Evolutionary conservation across 2,888 invertebrate genomes (phyloP).

Genomic region (Leptinotarsa tumamoca): DNA sequence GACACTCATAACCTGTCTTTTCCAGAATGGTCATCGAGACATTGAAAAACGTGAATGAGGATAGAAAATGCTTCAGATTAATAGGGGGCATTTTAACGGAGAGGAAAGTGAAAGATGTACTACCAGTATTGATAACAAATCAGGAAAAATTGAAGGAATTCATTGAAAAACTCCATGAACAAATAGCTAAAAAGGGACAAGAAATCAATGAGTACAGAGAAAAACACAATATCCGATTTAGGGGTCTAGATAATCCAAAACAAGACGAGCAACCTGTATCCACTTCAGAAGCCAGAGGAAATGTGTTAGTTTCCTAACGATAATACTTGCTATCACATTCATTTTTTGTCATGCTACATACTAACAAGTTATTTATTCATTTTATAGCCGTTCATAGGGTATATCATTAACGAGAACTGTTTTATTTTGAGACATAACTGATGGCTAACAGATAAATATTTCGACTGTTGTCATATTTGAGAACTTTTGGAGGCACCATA

Average conservation of each 20-base stretch:
- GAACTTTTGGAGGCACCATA: too few species aligned
- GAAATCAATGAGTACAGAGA: slow-evolving; percentile 95
- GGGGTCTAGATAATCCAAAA: slow-evolving; percentile 67
- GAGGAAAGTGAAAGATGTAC: slow-evolving; percentile 89
- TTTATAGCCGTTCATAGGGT: neutral
- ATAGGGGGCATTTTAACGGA: slow-evolving; percentile 95
- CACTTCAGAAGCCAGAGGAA: slow-evolving; percentile 61
- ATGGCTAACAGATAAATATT: too few species aligned
- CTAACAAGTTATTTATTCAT: slow-evolving; percentile 6
- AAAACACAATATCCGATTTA: slow-evolving; percentile 87
- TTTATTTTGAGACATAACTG: too few species aligned
- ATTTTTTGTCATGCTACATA: slow-evolving; percentile 8
- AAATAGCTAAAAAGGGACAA: slow-evolving; percentile 85
- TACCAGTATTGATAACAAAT: slow-evolving; percentile 86
- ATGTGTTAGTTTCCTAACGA: slow-evolving; percentile 65
- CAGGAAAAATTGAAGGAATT: slow-evolving; percentile 83
- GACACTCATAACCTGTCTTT: slow-evolving; percentile 49
- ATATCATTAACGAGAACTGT: neutral
- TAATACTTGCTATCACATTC: slow-evolving; percentile 28
- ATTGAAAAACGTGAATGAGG: slow-evolving; percentile 84
- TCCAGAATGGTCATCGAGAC: slow-evolving; percentile 94
- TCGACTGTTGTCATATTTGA: too few species aligned
- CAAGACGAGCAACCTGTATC: slow-evolving; percentile 66
- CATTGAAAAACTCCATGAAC: slow-evolving; percentile 82
- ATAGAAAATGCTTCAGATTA: slow-evolving; percentile 91